Base-by-base conservation (phyloP, 2,888 invertebrate genomes). In the Ormyrus labotus region DNA sequence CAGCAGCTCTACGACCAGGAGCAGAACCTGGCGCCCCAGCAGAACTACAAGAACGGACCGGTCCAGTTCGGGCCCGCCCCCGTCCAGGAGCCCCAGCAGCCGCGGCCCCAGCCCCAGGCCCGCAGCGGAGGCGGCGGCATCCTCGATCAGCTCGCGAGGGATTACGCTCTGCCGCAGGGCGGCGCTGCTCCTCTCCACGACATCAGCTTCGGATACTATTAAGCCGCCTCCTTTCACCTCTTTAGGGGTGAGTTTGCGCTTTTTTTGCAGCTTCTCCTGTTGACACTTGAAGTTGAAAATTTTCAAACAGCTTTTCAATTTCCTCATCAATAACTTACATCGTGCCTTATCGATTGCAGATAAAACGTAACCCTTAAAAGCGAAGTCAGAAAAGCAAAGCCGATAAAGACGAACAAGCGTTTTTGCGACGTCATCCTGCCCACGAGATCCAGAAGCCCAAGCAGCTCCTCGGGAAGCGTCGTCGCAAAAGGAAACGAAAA, bases 171-270 rank as follows among this genome's bases (percentile, higher is more conserved):
- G 68, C 96, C 96, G 0, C 92, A 94, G 84, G 94, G 94, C 48
- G 92, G 94, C 8, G 92, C 95, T 0, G 92, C 93, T 57, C 94
- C 96, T 0, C 92, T 96, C 57, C 96, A 96, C 87, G 96, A 96
- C 87, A 96, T 96, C 90, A 94, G 95, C 81, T 96, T 96, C 88
- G 96, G 96, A 87, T 95, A 95, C 89, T 96, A 95, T 90, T 95
- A 94, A 71, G 6, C 45, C 34, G 3, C 55, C 55, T 47, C 5
- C 7, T 2, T 4, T 48, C 60, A 9, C 9, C 6, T 57, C 34
- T 63, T 65, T 67, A 61, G 34, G 74, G 74, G 81, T 81, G 9
- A 10, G 74, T 61, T 3, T 4, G 2, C 34, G 34, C 2, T 34
- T 19, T 34, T 34, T 34, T 34, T 34, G 34, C 4, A 4, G 34